Percentiles rank a stretch among this genome's conserved stretches.
Conservation (phyloP, 2,888 invertebrate species). For the Thera obeliscata region DNA sequence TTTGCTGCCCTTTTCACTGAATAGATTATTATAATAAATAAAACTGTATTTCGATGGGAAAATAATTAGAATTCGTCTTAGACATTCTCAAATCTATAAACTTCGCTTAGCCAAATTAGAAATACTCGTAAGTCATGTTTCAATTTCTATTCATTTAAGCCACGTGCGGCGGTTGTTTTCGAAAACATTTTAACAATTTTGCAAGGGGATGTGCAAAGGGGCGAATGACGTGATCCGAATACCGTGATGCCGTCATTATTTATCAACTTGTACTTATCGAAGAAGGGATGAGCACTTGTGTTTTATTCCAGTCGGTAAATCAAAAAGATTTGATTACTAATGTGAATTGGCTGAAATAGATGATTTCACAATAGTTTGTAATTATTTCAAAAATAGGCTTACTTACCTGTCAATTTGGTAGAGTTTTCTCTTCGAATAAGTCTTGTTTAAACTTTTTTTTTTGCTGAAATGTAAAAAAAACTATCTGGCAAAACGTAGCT, state of each 20-base stretch:
- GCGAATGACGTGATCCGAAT: slow-evolving; percentile 52
- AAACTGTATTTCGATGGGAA: too few species aligned
- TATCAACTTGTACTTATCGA: slow-evolving; percentile 37
- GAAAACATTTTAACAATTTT: slow-evolving; percentile 63
- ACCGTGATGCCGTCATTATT: slow-evolving; percentile 45
- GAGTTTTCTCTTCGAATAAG: too few species aligned
- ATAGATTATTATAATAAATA: too few species aligned
- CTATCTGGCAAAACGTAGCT: too few species aligned
- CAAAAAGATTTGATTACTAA: slow-evolving; percentile 8
- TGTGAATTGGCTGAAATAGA: slow-evolving; percentile 5
- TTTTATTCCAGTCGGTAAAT: slow-evolving; percentile 7
- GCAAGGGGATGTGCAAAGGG: slow-evolving; percentile 46
- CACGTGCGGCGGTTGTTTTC: slow-evolving; percentile 51
- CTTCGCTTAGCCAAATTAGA: background rate
- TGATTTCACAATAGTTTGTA: background rate
- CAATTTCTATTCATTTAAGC: slow-evolving; percentile 20
- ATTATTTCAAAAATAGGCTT: too few species aligned
- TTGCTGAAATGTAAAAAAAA: too few species aligned
- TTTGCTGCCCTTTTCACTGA: too few species aligned
- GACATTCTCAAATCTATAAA: background rate
- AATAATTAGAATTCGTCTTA: too few species aligned
- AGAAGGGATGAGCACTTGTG: slow-evolving; percentile 7
- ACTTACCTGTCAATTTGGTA: too few species aligned
- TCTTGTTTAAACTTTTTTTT: too few species aligned
- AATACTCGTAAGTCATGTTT: slow-evolving; percentile 4